Percentiles rank a stretch among this genome's conserved stretches.
Evolutionary conservation across 2,113 vertebrate species (phyloP).

Genomic region (Macrotis lagotis): DNA sequence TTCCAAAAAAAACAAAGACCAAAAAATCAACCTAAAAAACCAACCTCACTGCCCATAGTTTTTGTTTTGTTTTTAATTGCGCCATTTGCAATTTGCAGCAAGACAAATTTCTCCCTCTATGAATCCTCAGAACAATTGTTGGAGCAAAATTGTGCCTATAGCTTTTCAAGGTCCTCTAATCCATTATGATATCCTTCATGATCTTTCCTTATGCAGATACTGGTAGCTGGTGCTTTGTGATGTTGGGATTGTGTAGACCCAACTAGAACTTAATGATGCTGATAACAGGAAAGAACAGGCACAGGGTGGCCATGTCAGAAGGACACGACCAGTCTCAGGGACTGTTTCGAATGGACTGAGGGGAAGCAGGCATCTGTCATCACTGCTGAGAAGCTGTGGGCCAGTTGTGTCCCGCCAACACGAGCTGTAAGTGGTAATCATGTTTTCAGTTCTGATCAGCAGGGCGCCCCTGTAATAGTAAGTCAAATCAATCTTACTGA

Average conservation of each 20-base stretch:
- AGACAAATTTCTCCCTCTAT: neutral
- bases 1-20: no score
- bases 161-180: neutral
- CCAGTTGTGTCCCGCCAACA: slow-evolving; percentile 26
- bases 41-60: neutral
- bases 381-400: neutral
- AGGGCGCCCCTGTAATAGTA: slow-evolving; percentile 41
- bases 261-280: slow-evolving; percentile 10
- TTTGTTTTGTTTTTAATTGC: neutral
- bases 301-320: slow-evolving; percentile 14
- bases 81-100: neutral
- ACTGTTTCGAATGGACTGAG: slow-evolving; percentile 20
- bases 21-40: no score
- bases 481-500: slow-evolving; percentile 72
- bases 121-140: slow-evolving; percentile 14
- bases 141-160: slow-evolving; percentile 3
- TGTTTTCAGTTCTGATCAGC: neutral
- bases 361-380: neutral
- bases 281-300: neutral
- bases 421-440: neutral
- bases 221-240: neutral
- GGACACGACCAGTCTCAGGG: neutral
- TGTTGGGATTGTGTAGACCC: neutral
- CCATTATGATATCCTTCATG: neutral
- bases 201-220: accelerated